Evolutionary conservation across 2,888 invertebrate genomes (phyloP).

Genomic region (Penaeus monodon): DNA sequence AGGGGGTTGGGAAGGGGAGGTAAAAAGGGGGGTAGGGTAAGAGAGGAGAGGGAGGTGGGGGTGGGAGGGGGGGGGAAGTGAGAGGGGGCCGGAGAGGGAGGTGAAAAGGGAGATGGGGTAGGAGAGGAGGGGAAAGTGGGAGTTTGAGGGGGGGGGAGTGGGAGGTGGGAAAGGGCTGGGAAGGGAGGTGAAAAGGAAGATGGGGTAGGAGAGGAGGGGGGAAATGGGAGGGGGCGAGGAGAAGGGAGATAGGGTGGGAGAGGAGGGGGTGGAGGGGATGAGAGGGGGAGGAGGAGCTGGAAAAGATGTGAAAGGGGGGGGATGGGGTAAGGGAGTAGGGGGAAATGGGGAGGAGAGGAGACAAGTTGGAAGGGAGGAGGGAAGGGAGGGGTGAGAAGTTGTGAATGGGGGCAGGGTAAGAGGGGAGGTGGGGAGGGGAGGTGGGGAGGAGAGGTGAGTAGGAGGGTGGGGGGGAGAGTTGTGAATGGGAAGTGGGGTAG

Average conservation of each 20-base stretch:
- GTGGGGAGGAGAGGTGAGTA: too few species aligned
- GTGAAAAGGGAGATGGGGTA: not conserved
- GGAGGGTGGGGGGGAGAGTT: too few species aligned
- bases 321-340: fast-evolving
- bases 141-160: not conserved
- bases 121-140: too few species aligned
- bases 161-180: not conserved
- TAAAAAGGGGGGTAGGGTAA: not conserved
- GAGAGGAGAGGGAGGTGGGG: not conserved
- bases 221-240: not conserved
- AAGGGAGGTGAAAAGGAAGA: not conserved
- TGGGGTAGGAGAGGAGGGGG: not conserved
- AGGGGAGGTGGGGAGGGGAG: too few species aligned
- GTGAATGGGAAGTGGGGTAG: too few species aligned
- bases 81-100: not conserved
- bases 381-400: too few species aligned
- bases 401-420: too few species aligned
- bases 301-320: not conserved
- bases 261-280: not conserved
- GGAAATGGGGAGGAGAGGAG: not conserved
- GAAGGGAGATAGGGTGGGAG: not conserved
- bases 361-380: too few species aligned
- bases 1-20: not conserved
- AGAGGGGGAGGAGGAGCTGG: not conserved
- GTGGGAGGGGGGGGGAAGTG: not conserved